Evolutionary conservation across 2,113 vertebrate genomes (phyloP), one percentile per base, ranked within the genome.

Genomic region (Lathamus discolor): DNA sequence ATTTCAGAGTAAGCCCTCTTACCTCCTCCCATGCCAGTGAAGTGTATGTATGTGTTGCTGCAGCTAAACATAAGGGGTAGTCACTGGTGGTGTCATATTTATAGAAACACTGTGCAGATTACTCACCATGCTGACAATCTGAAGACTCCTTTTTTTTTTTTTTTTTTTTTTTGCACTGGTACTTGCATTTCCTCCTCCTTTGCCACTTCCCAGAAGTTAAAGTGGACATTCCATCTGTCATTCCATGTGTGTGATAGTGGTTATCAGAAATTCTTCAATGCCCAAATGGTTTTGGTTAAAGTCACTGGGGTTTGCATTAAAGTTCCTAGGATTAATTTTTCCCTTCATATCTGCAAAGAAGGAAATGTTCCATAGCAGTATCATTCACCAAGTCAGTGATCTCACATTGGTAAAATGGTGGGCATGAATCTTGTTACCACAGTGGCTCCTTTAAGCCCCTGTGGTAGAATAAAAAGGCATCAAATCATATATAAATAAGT

Each of bases 401-500:
- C 92, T 94, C 77, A 76, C 6, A 0, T 15, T 37, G 37, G 44
- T 77, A 83, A 95, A 91, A 94, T 43, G 44, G 62, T 79, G 20
- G 57, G n/a, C 35, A 72, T 83, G 77, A 89, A 86, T 92, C 62
- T 83, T 72, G 82, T 69, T 93, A 79, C 48, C 23, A 76, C n/a
- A 48, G 66, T 39, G 16, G 31, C 29, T 86, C 35, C 69, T 82
- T 93, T 83, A 82, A 92, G 62, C 62, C 29, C 93, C 88, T 66
- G 35, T 76, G n/a, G 62, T 61, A 17, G 39, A 83, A 84, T 86
- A 83, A 89, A 90, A 84, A 27, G 31, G 25, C 69, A 84, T 76
- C 59, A 96, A 94, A 93, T 41, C n/a, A 78, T 41, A 48, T 29
- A 93, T 87, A 78, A 95, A 77, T 87, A 85, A 93, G 82, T 13